Conservation (phyloP, 2,113 vertebrate genomes). For the Syrrhaptes paradoxus region DNA sequence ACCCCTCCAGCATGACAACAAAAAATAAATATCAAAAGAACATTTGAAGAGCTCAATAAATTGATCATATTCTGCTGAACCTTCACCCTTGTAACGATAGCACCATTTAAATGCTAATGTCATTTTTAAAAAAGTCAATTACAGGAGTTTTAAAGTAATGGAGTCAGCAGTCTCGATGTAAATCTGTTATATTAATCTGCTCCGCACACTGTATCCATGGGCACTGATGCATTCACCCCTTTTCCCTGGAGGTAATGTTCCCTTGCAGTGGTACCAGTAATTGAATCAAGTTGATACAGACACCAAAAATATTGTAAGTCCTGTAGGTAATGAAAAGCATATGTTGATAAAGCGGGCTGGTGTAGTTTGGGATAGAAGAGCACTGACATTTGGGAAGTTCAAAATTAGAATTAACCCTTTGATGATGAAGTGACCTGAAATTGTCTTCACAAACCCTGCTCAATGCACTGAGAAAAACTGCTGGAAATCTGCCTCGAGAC, state of each 20-base stretch:
- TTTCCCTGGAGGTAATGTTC: constrained; percentile 80
- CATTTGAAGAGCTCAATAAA: constrained; percentile 79
- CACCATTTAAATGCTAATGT: constrained; percentile 93
- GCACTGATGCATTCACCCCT: constrained; percentile 69
- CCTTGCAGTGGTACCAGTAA: constrained; percentile 83
- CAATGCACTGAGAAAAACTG: not conserved
- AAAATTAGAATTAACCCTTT: constrained; percentile 42
- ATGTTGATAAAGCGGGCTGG: constrained; percentile 75
- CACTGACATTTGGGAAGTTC: constrained; percentile 78
- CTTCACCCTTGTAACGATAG: constrained; percentile 78
- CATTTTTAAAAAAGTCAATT: constrained; percentile 87
- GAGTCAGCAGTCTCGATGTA: constrained; percentile 81
- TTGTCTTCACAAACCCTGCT: not conserved
- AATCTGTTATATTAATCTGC: constrained; percentile 68
- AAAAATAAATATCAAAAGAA: constrained; percentile 72
- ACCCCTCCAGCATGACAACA: constrained; percentile 63
- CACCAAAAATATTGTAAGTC: constrained; percentile 79
- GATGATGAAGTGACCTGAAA: constrained; percentile 37
- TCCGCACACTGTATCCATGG: constrained; percentile 49
- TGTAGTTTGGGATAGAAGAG: constrained; percentile 74
- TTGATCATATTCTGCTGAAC: constrained; percentile 80
- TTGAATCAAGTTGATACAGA: constrained; percentile 89
- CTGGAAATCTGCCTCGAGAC: not conserved
- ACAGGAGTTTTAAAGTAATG: constrained; percentile 81
- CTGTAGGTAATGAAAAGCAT: constrained; percentile 83